Conservation (phyloP, 2,113 vertebrate species). For the Xerus inauris region DNA sequence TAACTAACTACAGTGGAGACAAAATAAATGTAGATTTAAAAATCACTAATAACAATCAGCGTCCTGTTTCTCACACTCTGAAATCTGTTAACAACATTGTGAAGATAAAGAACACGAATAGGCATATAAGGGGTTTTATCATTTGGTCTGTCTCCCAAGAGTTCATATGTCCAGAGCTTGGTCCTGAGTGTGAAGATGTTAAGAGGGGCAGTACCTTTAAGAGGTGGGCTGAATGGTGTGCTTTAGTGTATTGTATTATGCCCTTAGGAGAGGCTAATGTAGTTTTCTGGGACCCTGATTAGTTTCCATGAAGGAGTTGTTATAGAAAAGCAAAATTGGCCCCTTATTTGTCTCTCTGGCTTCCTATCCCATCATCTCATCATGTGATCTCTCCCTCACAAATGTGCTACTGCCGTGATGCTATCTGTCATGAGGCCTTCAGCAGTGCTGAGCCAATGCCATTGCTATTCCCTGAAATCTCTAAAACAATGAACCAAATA, state of each 20-base stretch:
- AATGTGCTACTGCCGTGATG: background rate
- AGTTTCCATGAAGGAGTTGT: background rate
- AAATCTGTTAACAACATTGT: background rate
- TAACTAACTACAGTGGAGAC: background rate
- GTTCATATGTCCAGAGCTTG: background rate
- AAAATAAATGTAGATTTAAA: background rate
- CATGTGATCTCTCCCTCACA: background rate
- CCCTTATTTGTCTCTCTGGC: background rate
- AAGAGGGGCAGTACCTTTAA: background rate
- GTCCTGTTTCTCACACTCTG: background rate
- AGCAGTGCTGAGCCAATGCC: background rate
- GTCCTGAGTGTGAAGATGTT: background rate
- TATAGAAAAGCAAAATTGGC: background rate
- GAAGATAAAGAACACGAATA: background rate
- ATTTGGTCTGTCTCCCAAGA: background rate
- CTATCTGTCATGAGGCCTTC: background rate
- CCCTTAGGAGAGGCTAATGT: background rate
- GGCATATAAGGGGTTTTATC: background rate
- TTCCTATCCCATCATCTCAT: background rate
- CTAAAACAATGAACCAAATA: background rate
- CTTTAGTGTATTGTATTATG: background rate
- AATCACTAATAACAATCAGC: background rate
- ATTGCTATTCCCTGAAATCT: background rate
- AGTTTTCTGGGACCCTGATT: background rate
- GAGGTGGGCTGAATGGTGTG: background rate